These are phyloP conservation scores for Strongylocentrotus purpuratus DNA, from an alignment of 35 echinoderm and acorn worm species.

Conservation along the genomic window DNA sequence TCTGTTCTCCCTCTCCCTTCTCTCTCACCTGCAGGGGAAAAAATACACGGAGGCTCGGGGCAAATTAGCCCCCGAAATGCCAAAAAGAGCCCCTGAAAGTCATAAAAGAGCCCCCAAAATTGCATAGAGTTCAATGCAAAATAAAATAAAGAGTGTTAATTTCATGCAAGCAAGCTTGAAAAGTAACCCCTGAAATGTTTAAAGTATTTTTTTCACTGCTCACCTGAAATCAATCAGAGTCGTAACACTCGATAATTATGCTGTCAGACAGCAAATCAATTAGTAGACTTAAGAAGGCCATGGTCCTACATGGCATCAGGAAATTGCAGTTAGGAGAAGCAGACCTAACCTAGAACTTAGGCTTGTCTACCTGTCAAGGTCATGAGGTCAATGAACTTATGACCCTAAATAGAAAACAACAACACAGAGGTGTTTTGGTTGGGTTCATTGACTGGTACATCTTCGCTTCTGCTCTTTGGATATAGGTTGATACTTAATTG, in stretches of 20 bases:
- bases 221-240: neutral
- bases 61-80: no score
- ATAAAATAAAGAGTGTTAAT: no score
- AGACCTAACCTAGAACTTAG: slow-evolving; percentile 7
- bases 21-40: no score
- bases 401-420: neutral
- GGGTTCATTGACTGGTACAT: neutral
- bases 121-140: no score
- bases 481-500: no score
- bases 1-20: neutral
- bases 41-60: no score
- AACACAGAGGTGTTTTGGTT: neutral
- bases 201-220: no score
- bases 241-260: neutral
- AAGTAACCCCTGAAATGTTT: no score
- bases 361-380: neutral
- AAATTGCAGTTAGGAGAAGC: neutral
- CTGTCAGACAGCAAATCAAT: neutral
- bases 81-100: no score
- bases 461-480: neutral
- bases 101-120: no score
- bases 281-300: neutral
- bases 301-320: neutral
- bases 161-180: no score
- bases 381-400: neutral